Conservation (phyloP, 2,888 invertebrate genomes). For the Disparrhopalites patrizii region DNA sequence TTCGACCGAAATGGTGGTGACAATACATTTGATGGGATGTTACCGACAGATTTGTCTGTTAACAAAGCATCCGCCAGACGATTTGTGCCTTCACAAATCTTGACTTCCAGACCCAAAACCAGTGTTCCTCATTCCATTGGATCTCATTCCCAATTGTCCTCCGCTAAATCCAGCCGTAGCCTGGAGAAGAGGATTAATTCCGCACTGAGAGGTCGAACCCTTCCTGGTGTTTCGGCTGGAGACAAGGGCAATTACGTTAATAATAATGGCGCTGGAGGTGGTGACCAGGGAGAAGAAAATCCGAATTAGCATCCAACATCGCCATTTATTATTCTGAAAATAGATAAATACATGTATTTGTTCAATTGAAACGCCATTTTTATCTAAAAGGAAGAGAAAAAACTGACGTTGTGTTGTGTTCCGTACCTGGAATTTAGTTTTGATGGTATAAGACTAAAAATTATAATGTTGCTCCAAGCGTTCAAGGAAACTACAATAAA, state of each 20-base stretch:
- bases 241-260: no score
- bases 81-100: not conserved
- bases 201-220: not conserved
- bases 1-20: not conserved
- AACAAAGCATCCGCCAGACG: not conserved
- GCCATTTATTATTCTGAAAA: not conserved
- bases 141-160: not conserved
- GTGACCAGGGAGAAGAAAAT: slow-evolving; percentile 18
- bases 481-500: not conserved
- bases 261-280: not conserved
- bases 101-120: not conserved
- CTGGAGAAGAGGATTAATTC: slow-evolving; percentile 2
- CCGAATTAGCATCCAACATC: slow-evolving; percentile 1
- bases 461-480: no score
- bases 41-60: not conserved
- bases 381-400: not conserved
- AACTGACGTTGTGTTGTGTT: not conserved
- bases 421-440: no score
- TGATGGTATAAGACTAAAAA: no score
- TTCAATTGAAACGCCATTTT: not conserved
- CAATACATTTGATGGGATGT: not conserved
- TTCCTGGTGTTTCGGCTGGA: no score
- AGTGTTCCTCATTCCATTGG: not conserved
- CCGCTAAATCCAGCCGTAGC: not conserved
- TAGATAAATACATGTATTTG: not conserved